Percentiles rank a stretch among this genome's conserved stretches.
Conservation (phyloP, 2,113 vertebrate genomes). For the Coreoperca whiteheadi region DNA sequence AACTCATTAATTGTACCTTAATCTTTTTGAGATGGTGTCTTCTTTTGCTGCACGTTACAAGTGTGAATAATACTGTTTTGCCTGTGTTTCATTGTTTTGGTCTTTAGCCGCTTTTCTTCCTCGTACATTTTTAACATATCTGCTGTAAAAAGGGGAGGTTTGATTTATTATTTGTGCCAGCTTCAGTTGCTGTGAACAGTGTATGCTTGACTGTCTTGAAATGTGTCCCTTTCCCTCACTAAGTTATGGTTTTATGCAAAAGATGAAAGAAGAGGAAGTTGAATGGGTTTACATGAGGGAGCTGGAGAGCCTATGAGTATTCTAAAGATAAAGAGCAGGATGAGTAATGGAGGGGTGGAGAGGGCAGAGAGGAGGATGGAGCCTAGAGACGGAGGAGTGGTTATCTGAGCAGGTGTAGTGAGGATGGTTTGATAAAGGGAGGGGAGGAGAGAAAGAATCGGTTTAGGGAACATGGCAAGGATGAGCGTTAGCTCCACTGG, state of each 20-base stretch:
- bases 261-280: conserved; percentile 75
- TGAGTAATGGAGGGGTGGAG: conserved; percentile 69
- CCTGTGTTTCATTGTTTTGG: conserved; percentile 74
- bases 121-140: conserved; percentile 1
- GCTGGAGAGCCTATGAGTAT: conserved; percentile 60
- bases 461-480: conserved; percentile 50
- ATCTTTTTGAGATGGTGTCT: not conserved
- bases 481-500: conserved; percentile 40
- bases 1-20: not conserved
- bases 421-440: conserved; percentile 59
- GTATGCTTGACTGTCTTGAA: conserved; percentile 41
- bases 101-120: conserved; percentile 74
- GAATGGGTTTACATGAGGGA: conserved; percentile 61
- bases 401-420: conserved; percentile 74
- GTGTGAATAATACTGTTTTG: not conserved
- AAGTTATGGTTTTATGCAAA: conserved; percentile 76
- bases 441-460: conserved; percentile 41
- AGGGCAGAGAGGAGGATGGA: conserved; percentile 69
- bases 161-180: conserved; percentile 30
- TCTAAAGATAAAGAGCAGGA: conserved; percentile 68
- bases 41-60: not conserved
- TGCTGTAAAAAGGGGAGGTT: conserved; percentile 53
- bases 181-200: conserved; percentile 40
- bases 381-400: conserved; percentile 70
- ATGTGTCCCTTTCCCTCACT: conserved; percentile 28